phyloP scores from a whole-genome alignment of 2,797 vertebrate genomes.

The Tokudaia tokunoshimensis region DNA sequence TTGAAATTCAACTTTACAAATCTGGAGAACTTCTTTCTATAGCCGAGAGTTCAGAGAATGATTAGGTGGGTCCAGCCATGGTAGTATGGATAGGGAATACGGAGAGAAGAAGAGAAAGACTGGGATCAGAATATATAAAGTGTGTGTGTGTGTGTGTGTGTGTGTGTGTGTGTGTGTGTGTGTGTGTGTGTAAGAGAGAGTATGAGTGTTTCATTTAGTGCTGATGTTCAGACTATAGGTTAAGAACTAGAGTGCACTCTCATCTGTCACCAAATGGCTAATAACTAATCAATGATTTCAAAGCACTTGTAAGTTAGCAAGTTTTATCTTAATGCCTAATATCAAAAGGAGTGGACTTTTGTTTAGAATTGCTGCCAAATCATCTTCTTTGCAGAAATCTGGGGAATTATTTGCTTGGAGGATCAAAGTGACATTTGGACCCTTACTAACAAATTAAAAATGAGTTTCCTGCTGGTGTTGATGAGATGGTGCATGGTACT shows the following conservation, averaged over 20 bases:
- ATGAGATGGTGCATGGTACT: neutral
- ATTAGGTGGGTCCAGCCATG: neutral
- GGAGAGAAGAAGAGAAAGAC: neutral
- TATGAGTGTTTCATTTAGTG: neutral
- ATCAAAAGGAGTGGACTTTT: slow-evolving; percentile 44
- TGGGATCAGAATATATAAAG: neutral
- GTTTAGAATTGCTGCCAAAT: slow-evolving; percentile 10
- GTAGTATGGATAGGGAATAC: neutral
- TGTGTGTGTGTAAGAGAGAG: neutral
- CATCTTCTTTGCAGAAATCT: neutral
- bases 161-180: neutral
- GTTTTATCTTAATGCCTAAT: slow-evolving; percentile 45
- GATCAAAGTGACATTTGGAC: neutral
- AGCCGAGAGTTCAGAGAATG: neutral
- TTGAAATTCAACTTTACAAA: neutral
- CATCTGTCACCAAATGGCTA: slow-evolving; percentile 14
- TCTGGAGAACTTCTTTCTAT: neutral
- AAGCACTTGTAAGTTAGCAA: slow-evolving; percentile 30
- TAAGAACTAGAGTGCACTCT: neutral
- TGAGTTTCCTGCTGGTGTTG: neutral
- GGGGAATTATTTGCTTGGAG: neutral
- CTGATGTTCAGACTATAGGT: slow-evolving; percentile 3
- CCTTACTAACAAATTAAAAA: neutral
- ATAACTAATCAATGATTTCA: slow-evolving; percentile 49
- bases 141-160: neutral